These are phyloP conservation scores for Drosophila heteroneura DNA, from an alignment of 2,888 invertebrate species.

Conservation along the genomic window DNA sequence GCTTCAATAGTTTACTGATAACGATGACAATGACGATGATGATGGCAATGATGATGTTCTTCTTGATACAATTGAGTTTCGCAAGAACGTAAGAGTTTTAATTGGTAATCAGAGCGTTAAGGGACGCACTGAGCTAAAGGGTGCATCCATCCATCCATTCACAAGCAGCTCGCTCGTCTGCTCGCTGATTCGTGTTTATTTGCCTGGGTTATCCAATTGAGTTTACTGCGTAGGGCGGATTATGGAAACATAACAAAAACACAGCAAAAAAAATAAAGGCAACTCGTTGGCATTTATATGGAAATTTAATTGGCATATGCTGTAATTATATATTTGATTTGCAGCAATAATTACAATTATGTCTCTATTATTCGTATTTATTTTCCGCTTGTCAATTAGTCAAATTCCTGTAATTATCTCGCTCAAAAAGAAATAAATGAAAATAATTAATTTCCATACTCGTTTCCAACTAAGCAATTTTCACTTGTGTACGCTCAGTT, in stretches of 20 bases:
- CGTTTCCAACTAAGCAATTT: not conserved
- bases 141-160: conserved; percentile 5
- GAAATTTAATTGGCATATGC: conserved; percentile 70
- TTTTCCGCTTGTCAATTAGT: conserved; percentile 66
- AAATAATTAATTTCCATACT: conserved; percentile 21
- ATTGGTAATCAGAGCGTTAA: conserved; percentile 66
- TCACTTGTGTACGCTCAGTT: not conserved
- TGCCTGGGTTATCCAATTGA: conserved; percentile 59
- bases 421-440: conserved; percentile 6
- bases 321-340: conserved; percentile 62
- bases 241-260: conserved; percentile 36
- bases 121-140: conserved; percentile 15
- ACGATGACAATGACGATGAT: conserved; percentile 19
- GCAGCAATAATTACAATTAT: conserved; percentile 66
- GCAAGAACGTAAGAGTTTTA: conserved; percentile 64
- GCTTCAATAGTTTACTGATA: conserved; percentile 45
- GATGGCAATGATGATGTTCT: conserved; percentile 7
- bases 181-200: conserved; percentile 53
- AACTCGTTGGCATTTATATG: conserved; percentile 55
- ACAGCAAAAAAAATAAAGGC: conserved; percentile 14
- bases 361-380: conserved; percentile 60
- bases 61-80: conserved; percentile 57
- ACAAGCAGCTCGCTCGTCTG: not conserved
- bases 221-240: conserved; percentile 34
- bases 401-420: conserved; percentile 54